Conservation (phyloP, 2,888 invertebrate species). For the Leptopilina myrica region DNA sequence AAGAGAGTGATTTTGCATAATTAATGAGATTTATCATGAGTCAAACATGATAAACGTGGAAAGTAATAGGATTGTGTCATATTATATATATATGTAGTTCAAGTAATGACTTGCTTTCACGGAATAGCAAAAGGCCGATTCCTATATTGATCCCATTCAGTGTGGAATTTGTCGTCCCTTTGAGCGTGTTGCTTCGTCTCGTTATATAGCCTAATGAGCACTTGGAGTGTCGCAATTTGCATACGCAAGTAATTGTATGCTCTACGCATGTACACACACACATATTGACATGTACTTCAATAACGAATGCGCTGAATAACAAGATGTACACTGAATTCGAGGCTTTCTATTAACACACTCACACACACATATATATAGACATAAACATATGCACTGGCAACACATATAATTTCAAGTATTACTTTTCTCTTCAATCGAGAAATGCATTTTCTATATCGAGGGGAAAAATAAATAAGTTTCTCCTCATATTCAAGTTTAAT, state of each 20-base stretch:
- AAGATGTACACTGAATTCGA: slow-evolving; percentile 39
- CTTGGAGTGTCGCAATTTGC: slow-evolving; percentile 41
- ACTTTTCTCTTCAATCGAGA: background rate
- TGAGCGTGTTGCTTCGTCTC: slow-evolving; percentile 55
- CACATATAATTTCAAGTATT: background rate
- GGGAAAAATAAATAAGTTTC: background rate
- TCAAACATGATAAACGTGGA: background rate
- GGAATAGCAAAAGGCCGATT: slow-evolving; percentile 16
- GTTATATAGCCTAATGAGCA: slow-evolving; percentile 58
- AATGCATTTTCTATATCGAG: background rate
- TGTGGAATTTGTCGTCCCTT: slow-evolving; percentile 49
- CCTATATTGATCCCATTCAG: slow-evolving; percentile 41
- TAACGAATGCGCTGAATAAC: slow-evolving; percentile 38
- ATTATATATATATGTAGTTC: background rate
- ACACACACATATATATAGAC: too few species aligned
- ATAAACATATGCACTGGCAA: too few species aligned
- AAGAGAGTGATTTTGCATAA: background rate
- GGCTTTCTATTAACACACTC: background rate
- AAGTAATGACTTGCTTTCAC: slow-evolving; percentile 20
- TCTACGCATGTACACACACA: slow-evolving; percentile 21
- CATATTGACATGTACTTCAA: slow-evolving; percentile 16
- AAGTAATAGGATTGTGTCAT: slow-evolving; percentile 10
- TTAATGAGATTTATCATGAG: background rate
- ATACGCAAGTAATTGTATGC: slow-evolving; percentile 30
- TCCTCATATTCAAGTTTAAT: too few species aligned